phyloP scores from a whole-genome alignment of 2,113 vertebrate species.

The Marmota monax region DNA sequence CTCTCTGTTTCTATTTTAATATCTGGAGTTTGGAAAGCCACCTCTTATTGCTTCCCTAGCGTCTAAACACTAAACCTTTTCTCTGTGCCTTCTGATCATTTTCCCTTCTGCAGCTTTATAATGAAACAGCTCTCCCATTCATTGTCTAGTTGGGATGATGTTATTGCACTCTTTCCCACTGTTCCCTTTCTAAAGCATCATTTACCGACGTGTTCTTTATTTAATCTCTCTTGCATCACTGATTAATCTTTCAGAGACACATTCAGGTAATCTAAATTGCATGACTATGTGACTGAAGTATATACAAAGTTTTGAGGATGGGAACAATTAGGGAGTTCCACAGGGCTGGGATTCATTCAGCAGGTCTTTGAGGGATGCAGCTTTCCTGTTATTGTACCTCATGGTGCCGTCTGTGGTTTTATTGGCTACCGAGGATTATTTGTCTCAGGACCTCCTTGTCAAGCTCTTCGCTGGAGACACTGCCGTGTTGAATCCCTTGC shows the following conservation, averaged over 20 bases:
- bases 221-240: slow-evolving; percentile 63
- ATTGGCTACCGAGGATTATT: background rate
- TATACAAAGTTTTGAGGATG: slow-evolving; percentile 61
- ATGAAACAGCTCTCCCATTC: slow-evolving; percentile 42
- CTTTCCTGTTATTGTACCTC: slow-evolving; percentile 60
- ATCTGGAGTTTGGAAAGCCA: background rate
- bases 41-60: background rate
- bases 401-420: background rate
- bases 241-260: slow-evolving; percentile 67
- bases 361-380: background rate
- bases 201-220: slow-evolving; percentile 48
- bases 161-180: slow-evolving; percentile 17
- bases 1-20: slow-evolving; percentile 15
- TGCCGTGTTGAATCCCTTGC: background rate
- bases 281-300: background rate
- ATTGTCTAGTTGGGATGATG: slow-evolving; percentile 42
- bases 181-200: background rate
- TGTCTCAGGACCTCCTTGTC: background rate
- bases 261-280: slow-evolving; percentile 70
- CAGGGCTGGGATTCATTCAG: slow-evolving; percentile 49
- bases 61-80: background rate
- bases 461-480: background rate
- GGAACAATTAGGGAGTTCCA: slow-evolving; percentile 44
- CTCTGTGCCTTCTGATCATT: slow-evolving; percentile 54
- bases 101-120: slow-evolving; percentile 57